Conservation (phyloP, 2,888 invertebrate genomes). For the Ceraclea dissimilis region DNA sequence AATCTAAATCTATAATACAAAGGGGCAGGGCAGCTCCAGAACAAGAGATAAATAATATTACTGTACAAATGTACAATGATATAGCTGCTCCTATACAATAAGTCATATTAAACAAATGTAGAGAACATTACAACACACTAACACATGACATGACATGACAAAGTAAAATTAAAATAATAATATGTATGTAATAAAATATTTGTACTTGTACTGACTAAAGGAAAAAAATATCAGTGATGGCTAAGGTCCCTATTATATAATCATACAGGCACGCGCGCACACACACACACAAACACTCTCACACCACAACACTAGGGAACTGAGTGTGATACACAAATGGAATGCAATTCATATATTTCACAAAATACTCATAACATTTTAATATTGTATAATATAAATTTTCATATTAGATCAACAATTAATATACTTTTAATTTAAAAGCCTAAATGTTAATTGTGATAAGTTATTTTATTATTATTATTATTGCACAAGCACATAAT, state of each 20-base stretch:
- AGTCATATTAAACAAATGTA: no score
- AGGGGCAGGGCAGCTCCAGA: no score
- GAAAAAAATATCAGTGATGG: slow-evolving; percentile 37
- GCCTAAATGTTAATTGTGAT: slow-evolving; percentile 54
- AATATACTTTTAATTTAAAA: slow-evolving; percentile 54
- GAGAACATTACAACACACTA: no score
- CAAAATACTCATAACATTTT: slow-evolving; percentile 42
- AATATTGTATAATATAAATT: slow-evolving; percentile 56
- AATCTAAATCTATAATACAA: no score
- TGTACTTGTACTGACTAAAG: slow-evolving; percentile 80
- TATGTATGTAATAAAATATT: slow-evolving; percentile 61
- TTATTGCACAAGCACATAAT: slow-evolving; percentile 53
- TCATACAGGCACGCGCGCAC: background rate
- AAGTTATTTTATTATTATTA: no score
- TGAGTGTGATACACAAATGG: slow-evolving; percentile 36
- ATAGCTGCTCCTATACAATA: no score
- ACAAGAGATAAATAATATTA: no score
- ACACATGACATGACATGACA: background rate
- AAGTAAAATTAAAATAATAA: background rate
- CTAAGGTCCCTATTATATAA: slow-evolving; percentile 8
- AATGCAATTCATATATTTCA: slow-evolving; percentile 45
- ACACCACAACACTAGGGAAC: slow-evolving; percentile 14
- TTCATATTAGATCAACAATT: slow-evolving; percentile 57
- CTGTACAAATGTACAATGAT: no score
- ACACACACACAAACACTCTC: background rate